A percentile compares a stretch with the other conserved stretches of the same genome.
These are phyloP conservation scores for Ommatoiulus sabulosus DNA, from an alignment of 2,888 invertebrate genomes.

Conservation along the genomic window DNA sequence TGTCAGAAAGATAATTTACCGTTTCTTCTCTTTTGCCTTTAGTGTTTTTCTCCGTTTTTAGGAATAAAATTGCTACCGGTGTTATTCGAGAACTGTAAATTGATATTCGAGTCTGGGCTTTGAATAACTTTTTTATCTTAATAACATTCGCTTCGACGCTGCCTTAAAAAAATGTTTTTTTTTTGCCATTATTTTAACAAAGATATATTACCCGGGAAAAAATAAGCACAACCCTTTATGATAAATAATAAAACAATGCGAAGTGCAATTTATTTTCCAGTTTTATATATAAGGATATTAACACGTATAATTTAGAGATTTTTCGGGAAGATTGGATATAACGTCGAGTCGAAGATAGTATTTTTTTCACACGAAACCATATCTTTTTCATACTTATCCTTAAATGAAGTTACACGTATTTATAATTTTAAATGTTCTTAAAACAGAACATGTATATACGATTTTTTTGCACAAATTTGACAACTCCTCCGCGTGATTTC, in stretches of 20 bases:
- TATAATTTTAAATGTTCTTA: constrained; percentile 48
- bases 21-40: not conserved
- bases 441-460: constrained; percentile 23
- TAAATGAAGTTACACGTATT: not conserved
- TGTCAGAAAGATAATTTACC: not conserved
- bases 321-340: constrained; percentile 46
- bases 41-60: not conserved
- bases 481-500: not conserved
- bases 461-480: not conserved
- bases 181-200: too few relatives aligned
- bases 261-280: constrained; percentile 41
- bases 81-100: not conserved
- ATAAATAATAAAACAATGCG: constrained; percentile 27
- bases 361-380: not conserved
- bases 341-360: constrained; percentile 25
- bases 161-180: too few relatives aligned
- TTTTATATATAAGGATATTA: constrained; percentile 47
- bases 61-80: too few relatives aligned
- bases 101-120: not conserved
- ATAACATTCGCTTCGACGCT: not conserved
- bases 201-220: not conserved
- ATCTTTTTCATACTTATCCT: not conserved
- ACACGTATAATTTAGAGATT: constrained; percentile 45
- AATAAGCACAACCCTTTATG: not conserved
- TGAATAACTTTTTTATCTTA: not conserved